These are phyloP conservation scores for Cactoblastis cactorum DNA, from an alignment of 2,888 invertebrate genomes.

Conservation along the genomic window DNA sequence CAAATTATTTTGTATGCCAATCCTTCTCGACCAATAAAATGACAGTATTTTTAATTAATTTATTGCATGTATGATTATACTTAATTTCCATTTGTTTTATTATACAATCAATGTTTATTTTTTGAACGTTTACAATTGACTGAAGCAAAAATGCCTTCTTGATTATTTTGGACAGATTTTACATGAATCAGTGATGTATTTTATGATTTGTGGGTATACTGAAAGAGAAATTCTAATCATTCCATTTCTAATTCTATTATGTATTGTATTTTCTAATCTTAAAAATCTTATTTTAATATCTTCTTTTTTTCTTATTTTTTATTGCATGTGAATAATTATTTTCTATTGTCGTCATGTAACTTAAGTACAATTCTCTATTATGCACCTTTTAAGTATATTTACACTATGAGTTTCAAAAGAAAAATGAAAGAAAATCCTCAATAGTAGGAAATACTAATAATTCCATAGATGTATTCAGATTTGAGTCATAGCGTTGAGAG, in stretches of 20 bases:
- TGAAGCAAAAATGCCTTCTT: conserved; percentile 62
- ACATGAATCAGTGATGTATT: conserved; percentile 56
- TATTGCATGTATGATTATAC: conserved; percentile 60
- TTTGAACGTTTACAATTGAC: conserved; percentile 72
- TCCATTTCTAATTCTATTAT: conserved; percentile 71
- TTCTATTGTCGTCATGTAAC: conserved; percentile 42
- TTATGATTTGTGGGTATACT: conserved; percentile 68
- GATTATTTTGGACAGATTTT: conserved; percentile 56
- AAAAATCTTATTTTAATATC: conserved; percentile 54
- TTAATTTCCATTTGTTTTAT: conserved; percentile 59
- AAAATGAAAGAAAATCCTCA: conserved; percentile 72
- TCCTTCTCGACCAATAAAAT: conserved; percentile 56
- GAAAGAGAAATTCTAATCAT: conserved; percentile 71
- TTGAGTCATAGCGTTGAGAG: conserved; percentile 46
- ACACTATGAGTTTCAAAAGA: conserved; percentile 69
- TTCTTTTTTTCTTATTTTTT: conserved; percentile 58
- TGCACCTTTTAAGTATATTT: conserved; percentile 72
- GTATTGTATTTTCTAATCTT: conserved; percentile 49
- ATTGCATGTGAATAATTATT: conserved; percentile 61
- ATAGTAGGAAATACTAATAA: conserved; percentile 53
- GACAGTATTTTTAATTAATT: conserved; percentile 73
- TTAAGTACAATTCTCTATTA: conserved; percentile 48
- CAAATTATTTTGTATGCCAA: conserved; percentile 38
- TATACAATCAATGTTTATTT: conserved; percentile 61
- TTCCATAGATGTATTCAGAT: conserved; percentile 68